Percentiles rank a stretch among this genome's conserved stretches.
Evolutionary conservation across 2,113 vertebrate species (phyloP).

Genomic region (Menidia beryllina): DNA sequence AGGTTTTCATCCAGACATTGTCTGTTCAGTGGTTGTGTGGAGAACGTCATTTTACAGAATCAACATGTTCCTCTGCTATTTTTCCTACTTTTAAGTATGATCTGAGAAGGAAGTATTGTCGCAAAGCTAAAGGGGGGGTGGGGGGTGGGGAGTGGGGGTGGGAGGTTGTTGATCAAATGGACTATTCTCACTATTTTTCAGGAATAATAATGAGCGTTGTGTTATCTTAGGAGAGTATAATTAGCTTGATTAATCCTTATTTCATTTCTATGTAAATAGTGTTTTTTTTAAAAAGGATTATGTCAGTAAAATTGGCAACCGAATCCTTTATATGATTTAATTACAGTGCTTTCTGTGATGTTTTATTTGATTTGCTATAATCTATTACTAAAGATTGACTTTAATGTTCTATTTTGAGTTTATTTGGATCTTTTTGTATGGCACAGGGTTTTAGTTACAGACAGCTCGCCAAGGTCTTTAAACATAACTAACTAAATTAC

Average conservation of each 20-base stretch:
- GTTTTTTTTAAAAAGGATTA: not conserved
- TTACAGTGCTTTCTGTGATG: not conserved
- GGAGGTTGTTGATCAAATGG: too few species aligned
- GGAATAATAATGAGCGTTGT: too few species aligned
- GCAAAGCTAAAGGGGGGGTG: conserved; percentile 21
- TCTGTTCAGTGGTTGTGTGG: not conserved
- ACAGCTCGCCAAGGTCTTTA: not conserved
- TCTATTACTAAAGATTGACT: not conserved
- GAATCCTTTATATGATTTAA: not conserved
- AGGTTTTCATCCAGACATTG: not conserved
- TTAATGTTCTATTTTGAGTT: not conserved
- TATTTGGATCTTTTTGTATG: not conserved
- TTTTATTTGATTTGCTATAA: not conserved
- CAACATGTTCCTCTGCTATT: not conserved
- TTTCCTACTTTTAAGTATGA: not conserved
- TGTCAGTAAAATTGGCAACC: not conserved
- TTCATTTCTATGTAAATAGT: not conserved
- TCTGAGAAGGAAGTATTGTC: conserved; percentile 33
- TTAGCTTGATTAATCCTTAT: not conserved
- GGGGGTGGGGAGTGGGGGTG: not conserved
- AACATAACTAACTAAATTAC: not conserved
- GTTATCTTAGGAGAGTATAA: not conserved
- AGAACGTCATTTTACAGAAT: conserved; percentile 3
- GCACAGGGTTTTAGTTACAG: not conserved
- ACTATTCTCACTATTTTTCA: not conserved